A percentile compares a stretch with the other conserved stretches of the same genome.
Conservation (phyloP, 2,113 vertebrate species). For the Neogale vison region DNA sequence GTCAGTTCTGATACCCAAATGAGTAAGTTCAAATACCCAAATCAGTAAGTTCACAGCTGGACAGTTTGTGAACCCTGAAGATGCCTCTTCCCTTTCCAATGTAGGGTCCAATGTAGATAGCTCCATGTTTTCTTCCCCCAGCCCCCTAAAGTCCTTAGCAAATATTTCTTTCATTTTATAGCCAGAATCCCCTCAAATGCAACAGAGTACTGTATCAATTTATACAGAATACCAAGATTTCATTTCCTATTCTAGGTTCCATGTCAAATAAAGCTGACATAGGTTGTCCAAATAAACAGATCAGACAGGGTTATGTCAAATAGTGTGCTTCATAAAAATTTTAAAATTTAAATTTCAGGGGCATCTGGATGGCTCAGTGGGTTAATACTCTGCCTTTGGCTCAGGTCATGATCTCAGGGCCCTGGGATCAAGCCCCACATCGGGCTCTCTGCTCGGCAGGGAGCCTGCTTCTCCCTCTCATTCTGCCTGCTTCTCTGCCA, state of each 20-base stretch:
- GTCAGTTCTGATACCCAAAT: not conserved
- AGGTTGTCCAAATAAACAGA: not conserved
- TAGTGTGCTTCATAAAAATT: not conserved
- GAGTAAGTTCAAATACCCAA: not conserved
- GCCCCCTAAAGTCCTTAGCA: not conserved
- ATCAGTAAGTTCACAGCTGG: not conserved
- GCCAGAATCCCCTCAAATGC: not conserved
- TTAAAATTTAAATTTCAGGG: not conserved
- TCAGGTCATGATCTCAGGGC: no score
- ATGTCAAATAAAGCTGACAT: not conserved
- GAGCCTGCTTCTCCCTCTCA: no score
- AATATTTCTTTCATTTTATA: not conserved
- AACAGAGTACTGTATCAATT: not conserved
- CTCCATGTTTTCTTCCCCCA: not conserved
- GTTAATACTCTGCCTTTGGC: no score
- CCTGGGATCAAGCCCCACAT: no score
- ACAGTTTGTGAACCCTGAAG: not conserved
- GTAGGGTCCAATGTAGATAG: no score
- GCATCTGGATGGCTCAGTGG: no score
- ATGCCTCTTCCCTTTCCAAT: not conserved
- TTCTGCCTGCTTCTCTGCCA: no score
- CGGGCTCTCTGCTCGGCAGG: no score
- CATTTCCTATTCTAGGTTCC: not conserved
- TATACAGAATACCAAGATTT: not conserved
- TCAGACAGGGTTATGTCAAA: not conserved